Conservation (phyloP, 2,888 invertebrate genomes). For the Melipona beecheii region DNA sequence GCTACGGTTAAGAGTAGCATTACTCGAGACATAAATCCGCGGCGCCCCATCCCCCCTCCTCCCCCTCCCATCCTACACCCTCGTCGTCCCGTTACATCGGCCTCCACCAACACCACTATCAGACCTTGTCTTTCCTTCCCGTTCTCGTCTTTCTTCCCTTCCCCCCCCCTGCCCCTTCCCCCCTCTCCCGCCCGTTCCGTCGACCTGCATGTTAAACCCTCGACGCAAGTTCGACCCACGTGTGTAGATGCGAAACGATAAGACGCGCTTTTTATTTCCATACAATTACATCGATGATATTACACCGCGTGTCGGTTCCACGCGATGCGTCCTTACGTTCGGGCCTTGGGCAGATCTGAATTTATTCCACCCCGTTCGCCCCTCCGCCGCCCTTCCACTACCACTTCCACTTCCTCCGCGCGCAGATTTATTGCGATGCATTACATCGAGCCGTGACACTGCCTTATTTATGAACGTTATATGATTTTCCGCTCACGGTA, state of each 20-base stretch:
- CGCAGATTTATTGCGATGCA: conserved; percentile 35
- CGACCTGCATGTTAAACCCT: neutral
- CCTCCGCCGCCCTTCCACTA: neutral
- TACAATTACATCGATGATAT: conserved; percentile 72
- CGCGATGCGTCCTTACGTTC: conserved; percentile 32
- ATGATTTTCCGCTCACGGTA: conserved; percentile 28
- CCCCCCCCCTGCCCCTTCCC: no score
- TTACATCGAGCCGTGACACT: conserved; percentile 20
- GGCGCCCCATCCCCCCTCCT: conserved; percentile 24
- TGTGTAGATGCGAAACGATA: conserved; percentile 60
- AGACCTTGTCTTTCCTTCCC: conserved; percentile 9
- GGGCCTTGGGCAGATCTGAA: conserved; percentile 42
- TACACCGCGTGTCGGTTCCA: conserved; percentile 63
- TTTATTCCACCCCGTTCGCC: conserved; percentile 36
- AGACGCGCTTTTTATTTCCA: conserved; percentile 66
- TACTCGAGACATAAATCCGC: conserved; percentile 72
- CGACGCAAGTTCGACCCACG: conserved; percentile 39
- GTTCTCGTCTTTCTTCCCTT: conserved; percentile 6
- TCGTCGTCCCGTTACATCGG: conserved; percentile 53
- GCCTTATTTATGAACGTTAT: conserved; percentile 28
- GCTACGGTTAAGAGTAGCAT: conserved; percentile 70
- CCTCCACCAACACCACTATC: conserved; percentile 18
- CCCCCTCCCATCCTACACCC: conserved; percentile 44
- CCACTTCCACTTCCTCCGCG: conserved; percentile 1
- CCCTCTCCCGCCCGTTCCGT: neutral